These are phyloP conservation scores for Jaculus jaculus DNA, from an alignment of 2,113 vertebrate genomes.

Conservation along the genomic window DNA sequence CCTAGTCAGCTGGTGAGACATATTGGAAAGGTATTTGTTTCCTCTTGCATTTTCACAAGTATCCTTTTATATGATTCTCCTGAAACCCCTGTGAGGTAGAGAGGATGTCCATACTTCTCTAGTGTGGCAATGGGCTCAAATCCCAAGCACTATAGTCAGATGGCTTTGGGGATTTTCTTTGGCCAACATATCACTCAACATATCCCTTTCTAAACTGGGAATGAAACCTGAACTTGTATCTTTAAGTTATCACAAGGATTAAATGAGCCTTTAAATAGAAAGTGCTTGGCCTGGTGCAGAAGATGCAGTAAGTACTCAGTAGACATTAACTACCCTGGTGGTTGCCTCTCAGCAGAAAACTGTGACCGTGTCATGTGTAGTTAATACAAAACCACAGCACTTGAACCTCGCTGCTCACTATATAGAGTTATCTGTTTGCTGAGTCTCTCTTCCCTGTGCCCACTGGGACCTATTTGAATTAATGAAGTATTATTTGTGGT, in stretches of 20 bases:
- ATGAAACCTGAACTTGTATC: neutral
- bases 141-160: neutral
- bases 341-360: neutral
- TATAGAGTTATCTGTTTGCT: neutral
- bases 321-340: too few species aligned
- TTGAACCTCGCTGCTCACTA: neutral
- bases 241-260: neutral
- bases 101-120: neutral
- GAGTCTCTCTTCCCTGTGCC: neutral
- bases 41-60: neutral
- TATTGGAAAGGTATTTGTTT: neutral
- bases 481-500: neutral
- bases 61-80: neutral
- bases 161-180: neutral
- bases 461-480: neutral
- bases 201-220: neutral
- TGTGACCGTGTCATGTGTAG: rapidly evolving
- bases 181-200: neutral
- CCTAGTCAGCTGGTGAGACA: neutral
- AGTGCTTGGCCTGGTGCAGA: neutral
- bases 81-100: neutral
- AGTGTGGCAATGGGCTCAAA: neutral
- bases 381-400: neutral
- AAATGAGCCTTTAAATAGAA: neutral
- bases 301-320: too few species aligned